Percentiles rank a stretch among this genome's conserved stretches.
These are phyloP conservation scores for Trissolcus basalis DNA, from an alignment of 1,140 invertebrate genomes.

Conservation along the genomic window DNA sequence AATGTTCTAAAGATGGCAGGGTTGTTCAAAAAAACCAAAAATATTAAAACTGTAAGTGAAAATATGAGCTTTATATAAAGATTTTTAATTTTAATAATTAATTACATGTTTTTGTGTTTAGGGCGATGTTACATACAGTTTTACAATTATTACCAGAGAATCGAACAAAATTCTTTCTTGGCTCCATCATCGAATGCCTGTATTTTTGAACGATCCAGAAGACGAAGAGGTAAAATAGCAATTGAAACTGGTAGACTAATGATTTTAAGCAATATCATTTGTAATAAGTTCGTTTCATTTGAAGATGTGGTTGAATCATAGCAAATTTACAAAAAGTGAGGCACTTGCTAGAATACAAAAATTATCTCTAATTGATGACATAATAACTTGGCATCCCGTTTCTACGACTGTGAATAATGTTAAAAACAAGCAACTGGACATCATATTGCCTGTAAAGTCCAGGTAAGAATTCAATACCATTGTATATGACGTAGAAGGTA, in stretches of 20 bases:
- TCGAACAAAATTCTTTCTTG: constrained; percentile 82
- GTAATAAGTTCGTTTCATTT: constrained; percentile 6
- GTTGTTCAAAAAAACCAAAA: constrained; percentile 84
- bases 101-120: constrained; percentile 49
- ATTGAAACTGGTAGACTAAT: neutral
- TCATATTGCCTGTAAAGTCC: constrained; percentile 77
- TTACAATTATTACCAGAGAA: constrained; percentile 86
- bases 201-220: constrained; percentile 82
- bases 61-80: neutral
- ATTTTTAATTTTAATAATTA: neutral
- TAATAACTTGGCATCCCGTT: constrained; percentile 82
- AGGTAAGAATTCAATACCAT: constrained; percentile 54
- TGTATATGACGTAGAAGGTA: constrained; percentile 19
- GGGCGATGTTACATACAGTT: constrained; percentile 82
- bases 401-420: constrained; percentile 84
- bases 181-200: constrained; percentile 89
- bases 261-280: no score
- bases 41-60: constrained; percentile 63
- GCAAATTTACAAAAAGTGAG: constrained; percentile 73
- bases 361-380: constrained; percentile 63
- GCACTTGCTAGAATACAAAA: constrained; percentile 51
- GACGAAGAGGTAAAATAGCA: constrained; percentile 77
- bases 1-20: constrained; percentile 85
- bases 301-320: constrained; percentile 84
- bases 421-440: constrained; percentile 81